Evolutionary conservation across 2,888 invertebrate species (phyloP), one percentile per base, ranked within the genome.

Genomic region (Ormyrus thymus): DNA sequence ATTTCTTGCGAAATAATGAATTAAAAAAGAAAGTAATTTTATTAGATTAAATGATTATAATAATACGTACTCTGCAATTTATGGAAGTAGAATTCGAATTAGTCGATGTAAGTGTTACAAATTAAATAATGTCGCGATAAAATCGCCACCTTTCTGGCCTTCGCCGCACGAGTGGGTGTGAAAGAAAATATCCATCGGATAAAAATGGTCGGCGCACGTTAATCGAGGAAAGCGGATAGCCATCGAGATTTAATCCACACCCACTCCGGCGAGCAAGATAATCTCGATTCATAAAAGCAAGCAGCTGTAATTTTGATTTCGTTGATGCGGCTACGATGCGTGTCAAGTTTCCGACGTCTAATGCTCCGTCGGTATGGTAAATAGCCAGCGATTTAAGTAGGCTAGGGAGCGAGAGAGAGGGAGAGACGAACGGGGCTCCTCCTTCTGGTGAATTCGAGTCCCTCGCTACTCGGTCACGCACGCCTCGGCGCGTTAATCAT

Each of bases 401-500:
- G 64, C 64, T 56, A 48, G 79, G 71, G 71, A 62, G 56, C 76
- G 70, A 53, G 78, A 64, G 66, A 29, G 29, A 29, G 29, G 4
- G 29, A 29, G 85, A 86, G 85, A 85, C n/a, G 13, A 1, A 3
- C 50, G 45, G 51, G 0, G 11, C 53, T 29, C 46, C 48, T 11
- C 50, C 59, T 29, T 29, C 29, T 29, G 29, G 29, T 58, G 74
- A 66, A 66, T 66, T 75, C 29, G 29, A 29, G 29, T 29, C 46
- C 55, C 59, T 86, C 84, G 81, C 82, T 85, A 82, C 82, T 84
- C 84, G 84, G 87, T 87, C 87, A 86, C 86, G 87, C 87, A 87
- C 84, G 83, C 83, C 85, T 84, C 81, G 62, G 85, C 86, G 85
- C 86, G 86, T 87, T 87, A 87, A 87, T 87, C 85, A 86, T 87